phyloP scores from a whole-genome alignment of 2,888 invertebrate genomes.

The Physocephala rufipes region DNA sequence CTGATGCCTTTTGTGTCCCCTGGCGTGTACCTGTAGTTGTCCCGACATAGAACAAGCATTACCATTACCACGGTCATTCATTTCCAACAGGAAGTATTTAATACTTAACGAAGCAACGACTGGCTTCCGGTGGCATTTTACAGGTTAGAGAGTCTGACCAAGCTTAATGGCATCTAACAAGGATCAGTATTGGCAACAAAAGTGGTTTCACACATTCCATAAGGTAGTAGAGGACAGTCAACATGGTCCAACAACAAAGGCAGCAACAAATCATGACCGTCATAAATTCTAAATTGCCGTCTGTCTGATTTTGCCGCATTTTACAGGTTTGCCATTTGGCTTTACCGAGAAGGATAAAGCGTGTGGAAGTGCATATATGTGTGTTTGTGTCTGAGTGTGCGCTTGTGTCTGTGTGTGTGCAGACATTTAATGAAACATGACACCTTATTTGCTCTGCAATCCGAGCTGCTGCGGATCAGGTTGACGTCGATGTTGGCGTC shows the following conservation, averaged over 20 bases:
- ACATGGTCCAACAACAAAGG: constrained; percentile 12
- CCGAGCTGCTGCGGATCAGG: constrained; percentile 7
- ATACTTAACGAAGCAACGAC: constrained; percentile 10
- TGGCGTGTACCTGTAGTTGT: not conserved
- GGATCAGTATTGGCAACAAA: constrained; percentile 12
- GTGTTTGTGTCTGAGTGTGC: not conserved
- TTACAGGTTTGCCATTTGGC: not conserved
- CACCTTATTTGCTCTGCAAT: constrained; percentile 28
- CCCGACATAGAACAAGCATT: not conserved
- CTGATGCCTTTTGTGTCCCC: not conserved
- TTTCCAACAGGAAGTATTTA: constrained; percentile 17
- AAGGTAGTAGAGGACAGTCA: constrained; percentile 25
- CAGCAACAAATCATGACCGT: constrained; percentile 33
- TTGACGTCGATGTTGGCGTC: not conserved
- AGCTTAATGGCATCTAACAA: constrained; percentile 6
- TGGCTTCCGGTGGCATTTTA: constrained; percentile 21
- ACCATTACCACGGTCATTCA: not conserved
- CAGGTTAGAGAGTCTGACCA: not conserved
- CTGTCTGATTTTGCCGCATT: constrained; percentile 1
- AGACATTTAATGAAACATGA: constrained; percentile 32
- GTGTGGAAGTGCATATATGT: too few relatives aligned
- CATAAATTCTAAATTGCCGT: constrained; percentile 33
- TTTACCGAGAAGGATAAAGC: too few relatives aligned
- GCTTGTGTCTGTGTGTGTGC: not conserved
- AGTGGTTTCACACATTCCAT: constrained; percentile 4